Evolutionary conservation across 2,888 invertebrate species (phyloP).

Genomic region (Macaria notata): DNA sequence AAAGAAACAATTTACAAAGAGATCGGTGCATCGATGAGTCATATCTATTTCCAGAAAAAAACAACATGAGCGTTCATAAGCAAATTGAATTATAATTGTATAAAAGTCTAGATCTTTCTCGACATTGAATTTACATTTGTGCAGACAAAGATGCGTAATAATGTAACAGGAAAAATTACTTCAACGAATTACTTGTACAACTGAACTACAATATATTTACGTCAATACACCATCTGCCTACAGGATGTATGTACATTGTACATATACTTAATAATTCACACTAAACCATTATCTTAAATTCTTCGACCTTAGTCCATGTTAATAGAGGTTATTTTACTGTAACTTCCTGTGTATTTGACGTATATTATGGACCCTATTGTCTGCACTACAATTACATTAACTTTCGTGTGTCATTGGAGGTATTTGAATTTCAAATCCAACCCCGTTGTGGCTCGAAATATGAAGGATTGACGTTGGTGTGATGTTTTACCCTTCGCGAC

Average conservation of each 20-base stretch:
- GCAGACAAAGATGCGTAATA: background rate
- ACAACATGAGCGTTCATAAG: too few relatives aligned
- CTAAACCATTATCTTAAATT: too few relatives aligned
- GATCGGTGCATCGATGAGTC: too few relatives aligned
- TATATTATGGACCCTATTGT: conserved; percentile 41
- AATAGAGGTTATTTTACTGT: too few relatives aligned
- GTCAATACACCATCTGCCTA: conserved; percentile 26
- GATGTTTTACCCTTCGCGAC: conserved; percentile 18
- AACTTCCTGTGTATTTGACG: background rate
- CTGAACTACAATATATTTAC: conserved; percentile 26
- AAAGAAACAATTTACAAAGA: too few relatives aligned
- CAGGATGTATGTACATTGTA: conserved; percentile 2
- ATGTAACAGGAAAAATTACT: conserved; percentile 43
- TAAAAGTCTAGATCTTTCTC: too few relatives aligned
- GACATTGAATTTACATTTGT: too few relatives aligned
- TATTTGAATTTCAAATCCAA: conserved; percentile 70
- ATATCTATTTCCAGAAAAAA: too few relatives aligned
- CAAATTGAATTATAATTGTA: too few relatives aligned
- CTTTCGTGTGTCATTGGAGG: conserved; percentile 61
- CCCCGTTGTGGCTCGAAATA: conserved; percentile 52
- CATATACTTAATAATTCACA: too few relatives aligned
- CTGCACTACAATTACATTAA: conserved; percentile 53
- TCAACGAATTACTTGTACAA: conserved; percentile 26
- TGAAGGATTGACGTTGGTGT: conserved; percentile 42
- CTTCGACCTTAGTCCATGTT: too few relatives aligned